Evolutionary conservation across 2,797 vertebrate genomes (phyloP).

Genomic region (Chiroxiphia lanceolata): DNA sequence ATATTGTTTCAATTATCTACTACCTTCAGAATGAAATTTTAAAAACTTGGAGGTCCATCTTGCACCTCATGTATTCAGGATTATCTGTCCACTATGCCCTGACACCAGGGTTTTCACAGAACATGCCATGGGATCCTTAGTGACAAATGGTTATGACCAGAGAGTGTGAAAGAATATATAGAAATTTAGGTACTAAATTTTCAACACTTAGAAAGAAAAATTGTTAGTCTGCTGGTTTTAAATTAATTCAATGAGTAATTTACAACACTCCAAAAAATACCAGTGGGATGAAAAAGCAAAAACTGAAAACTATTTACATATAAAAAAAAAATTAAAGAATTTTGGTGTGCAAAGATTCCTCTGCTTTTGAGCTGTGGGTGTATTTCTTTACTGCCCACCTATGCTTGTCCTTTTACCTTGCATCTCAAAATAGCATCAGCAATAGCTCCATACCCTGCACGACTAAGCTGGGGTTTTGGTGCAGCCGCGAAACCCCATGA

Average conservation of each 20-base stretch:
- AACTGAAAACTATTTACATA: accelerated
- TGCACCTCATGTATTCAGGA: accelerated
- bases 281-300: neutral
- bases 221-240: neutral
- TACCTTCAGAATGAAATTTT: neutral
- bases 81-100: accelerated
- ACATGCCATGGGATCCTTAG: accelerated
- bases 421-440: neutral
- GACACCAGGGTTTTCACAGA: accelerated
- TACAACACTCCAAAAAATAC: neutral
- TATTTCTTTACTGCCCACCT: neutral
- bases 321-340: neutral
- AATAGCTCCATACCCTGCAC: neutral
- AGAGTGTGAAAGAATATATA: neutral
- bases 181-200: neutral
- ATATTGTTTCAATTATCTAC: neutral
- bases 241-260: neutral
- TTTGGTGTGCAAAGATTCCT: neutral
- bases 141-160: accelerated
- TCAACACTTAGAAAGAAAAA: neutral
- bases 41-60: accelerated
- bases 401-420: neutral
- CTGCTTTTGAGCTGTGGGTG: neutral
- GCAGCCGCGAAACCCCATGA: neutral
- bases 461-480: neutral